Evolutionary conservation across 2,113 vertebrate species (phyloP).

Genomic region (Phodopus roborovskii): DNA sequence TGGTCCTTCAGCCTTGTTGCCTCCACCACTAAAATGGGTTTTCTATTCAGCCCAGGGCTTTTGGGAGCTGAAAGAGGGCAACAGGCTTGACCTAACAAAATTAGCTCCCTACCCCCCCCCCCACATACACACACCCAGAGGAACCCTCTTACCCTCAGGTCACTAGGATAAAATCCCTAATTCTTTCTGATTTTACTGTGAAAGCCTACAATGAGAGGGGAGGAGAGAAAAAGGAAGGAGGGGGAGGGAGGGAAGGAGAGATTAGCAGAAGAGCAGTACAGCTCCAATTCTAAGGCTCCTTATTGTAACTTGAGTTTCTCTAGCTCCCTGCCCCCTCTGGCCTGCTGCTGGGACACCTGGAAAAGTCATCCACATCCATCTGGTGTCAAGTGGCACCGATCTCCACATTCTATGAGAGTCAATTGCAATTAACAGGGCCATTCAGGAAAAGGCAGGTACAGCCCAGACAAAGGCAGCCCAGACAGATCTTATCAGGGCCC

Average conservation of each 20-base stretch:
- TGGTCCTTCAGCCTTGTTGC: neutral
- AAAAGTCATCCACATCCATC: conserved; percentile 91
- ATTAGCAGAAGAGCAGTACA: neutral
- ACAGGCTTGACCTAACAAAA: neutral
- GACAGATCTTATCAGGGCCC: conserved; percentile 84
- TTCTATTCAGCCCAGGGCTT: neutral
- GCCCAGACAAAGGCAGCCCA: conserved; percentile 82
- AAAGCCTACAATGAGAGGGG: conserved; percentile 64
- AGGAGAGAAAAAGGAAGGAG: neutral
- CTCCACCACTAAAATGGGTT: neutral
- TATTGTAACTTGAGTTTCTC: conserved; percentile 78
- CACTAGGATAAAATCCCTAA: neutral
- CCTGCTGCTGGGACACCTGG: conserved; percentile 80
- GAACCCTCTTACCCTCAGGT: neutral
- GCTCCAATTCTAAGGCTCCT: conserved; percentile 69
- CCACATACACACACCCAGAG: neutral
- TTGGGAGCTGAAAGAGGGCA: neutral
- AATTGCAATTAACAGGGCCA: conserved; percentile 92
- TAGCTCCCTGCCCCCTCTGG: conserved; percentile 57
- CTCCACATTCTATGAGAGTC: conserved; percentile 93
- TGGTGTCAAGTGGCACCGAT: conserved; percentile 89
- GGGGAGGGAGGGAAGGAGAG: neutral
- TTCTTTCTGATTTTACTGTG: conserved; percentile 78
- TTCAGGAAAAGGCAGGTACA: conserved; percentile 89
- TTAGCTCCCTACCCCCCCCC: neutral